A percentile compares a stretch with the other conserved stretches of the same genome.
These are phyloP conservation scores for Desoria tigrina DNA, from an alignment of 2,888 invertebrate species.

Conservation along the genomic window DNA sequence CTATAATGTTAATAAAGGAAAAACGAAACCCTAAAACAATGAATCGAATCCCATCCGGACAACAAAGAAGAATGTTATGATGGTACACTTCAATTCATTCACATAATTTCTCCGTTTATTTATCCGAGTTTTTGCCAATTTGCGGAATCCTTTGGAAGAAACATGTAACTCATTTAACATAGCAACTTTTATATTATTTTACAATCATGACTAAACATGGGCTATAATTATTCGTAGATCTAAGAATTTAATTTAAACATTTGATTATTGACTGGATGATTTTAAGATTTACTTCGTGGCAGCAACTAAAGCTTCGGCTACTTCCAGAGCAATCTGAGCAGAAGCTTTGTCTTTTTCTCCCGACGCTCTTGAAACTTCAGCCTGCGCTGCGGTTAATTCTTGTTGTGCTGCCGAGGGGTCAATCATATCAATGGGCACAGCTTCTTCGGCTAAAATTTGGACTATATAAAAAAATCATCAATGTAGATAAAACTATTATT, in stretches of 20 bases:
- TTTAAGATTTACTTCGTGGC: constrained; percentile 63
- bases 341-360: constrained; percentile 83
- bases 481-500: neutral
- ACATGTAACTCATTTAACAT: too few relatives aligned
- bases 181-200: too few relatives aligned
- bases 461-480: constrained; percentile 55
- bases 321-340: constrained; percentile 90
- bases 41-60: too few relatives aligned
- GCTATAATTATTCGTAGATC: neutral
- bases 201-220: constrained; percentile 4
- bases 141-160: too few relatives aligned
- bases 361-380: constrained; percentile 74
- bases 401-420: constrained; percentile 81
- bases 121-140: too few relatives aligned
- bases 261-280: neutral
- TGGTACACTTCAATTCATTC: too few relatives aligned
- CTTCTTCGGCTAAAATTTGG: constrained; percentile 95
- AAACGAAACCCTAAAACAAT: too few relatives aligned
- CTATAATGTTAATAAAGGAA: too few relatives aligned
- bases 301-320: constrained; percentile 88
- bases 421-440: constrained; percentile 78
- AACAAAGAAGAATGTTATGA: too few relatives aligned
- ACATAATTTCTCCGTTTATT: too few relatives aligned
- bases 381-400: constrained; percentile 79
- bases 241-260: neutral